Base-by-base conservation (phyloP, 1,140 invertebrate genomes). In the Aphis craccivora region DNA sequence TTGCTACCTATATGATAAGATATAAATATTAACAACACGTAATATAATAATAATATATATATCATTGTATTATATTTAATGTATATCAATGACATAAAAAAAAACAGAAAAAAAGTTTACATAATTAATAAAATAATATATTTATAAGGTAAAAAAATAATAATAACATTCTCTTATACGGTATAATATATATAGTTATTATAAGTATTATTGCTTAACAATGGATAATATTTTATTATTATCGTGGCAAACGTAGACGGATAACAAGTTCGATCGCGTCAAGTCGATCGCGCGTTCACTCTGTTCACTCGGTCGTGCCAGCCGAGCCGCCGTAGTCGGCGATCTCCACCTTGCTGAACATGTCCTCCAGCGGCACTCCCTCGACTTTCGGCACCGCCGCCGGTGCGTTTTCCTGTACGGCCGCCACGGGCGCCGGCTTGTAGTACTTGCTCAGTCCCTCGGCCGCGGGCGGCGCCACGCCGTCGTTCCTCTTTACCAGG, bases 401-500 rank as follows among this genome's bases (percentile, higher is more conserved):
- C 1, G 88, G 40, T 5, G n/a, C 25, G 8, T 45, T 30, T 48
- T 89, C 37, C 30, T 40, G 53, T 5, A 6, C 22, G 35, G 60
- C 30, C 11, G n/a, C 76, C 1, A 51, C 84, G 25, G 90, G 48
- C 9, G 55, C 25, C n/a, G 55, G 20, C n/a, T 94, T 87, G 23
- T 93, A 93, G 37, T 48, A 93, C 51, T 90, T 93, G 81, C 94
- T 93, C n/a, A 94, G 51, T 22, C 94, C 94, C 30, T 94, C 93
- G 43, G 67, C 60, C 30, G 60, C 25, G 5, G 60, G 25, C 60
- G 22, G 37, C 51, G 6, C 37, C 45, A 89, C 90, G 30, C 45
- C 91, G 40, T 93, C 93, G 60, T 94, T 94, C 45, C 93, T 93
- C 83, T 94, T 94, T 18, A 94, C 93, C 25, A 94, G 30, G 30